phyloP scores from a whole-genome alignment of 2,797 vertebrate genomes.

The Liasis olivaceus region DNA sequence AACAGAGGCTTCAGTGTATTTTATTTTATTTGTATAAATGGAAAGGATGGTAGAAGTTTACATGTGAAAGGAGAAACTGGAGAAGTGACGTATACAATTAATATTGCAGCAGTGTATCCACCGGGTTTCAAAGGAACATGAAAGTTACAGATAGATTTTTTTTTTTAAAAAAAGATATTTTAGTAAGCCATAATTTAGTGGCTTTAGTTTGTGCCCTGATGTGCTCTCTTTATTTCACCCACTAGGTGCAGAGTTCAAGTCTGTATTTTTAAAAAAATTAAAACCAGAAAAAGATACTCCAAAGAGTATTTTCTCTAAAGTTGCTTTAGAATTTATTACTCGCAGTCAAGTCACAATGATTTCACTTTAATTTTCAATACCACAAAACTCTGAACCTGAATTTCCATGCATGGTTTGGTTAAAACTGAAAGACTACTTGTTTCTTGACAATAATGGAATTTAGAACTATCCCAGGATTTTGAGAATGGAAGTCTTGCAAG shows the following conservation, averaged over 20 bases:
- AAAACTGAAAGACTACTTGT: background rate
- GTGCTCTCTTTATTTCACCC: background rate
- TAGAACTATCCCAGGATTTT: background rate
- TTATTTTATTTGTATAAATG: background rate
- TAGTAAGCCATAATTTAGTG: background rate
- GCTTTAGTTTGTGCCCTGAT: background rate
- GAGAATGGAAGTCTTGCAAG: background rate
- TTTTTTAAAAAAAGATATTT: too few species aligned
- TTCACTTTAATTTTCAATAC: background rate
- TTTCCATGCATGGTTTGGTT: background rate
- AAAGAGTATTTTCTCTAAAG: background rate
- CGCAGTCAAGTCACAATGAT: background rate
- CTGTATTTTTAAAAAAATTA: background rate
- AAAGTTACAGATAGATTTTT: background rate
- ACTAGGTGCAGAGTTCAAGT: background rate
- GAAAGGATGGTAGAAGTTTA: background rate
- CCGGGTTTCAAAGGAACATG: background rate
- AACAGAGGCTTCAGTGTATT: background rate
- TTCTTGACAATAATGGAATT: background rate
- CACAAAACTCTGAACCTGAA: background rate
- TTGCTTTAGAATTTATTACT: background rate
- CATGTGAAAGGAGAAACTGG: background rate
- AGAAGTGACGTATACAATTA: background rate
- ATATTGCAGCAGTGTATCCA: too few species aligned
- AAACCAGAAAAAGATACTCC: background rate